Conservation (phyloP, 2,888 invertebrate genomes). For the Smittia aterrima region DNA sequence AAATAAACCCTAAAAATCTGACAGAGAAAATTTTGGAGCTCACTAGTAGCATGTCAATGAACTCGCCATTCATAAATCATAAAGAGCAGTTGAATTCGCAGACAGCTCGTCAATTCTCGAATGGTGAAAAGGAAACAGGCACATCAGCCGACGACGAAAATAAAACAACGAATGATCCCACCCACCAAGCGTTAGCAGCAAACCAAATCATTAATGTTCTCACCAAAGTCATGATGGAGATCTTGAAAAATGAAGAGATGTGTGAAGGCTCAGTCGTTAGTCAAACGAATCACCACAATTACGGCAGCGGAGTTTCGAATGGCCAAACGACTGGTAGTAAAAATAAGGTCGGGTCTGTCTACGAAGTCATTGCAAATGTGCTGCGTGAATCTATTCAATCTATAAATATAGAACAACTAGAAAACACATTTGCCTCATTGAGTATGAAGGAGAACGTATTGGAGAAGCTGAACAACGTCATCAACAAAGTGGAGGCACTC, state of each 20-base stretch:
- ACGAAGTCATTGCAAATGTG: constrained; percentile 36
- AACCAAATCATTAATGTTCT: constrained; percentile 36
- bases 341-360: constrained; percentile 26
- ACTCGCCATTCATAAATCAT: background rate
- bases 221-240: constrained; percentile 41
- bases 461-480: constrained; percentile 32
- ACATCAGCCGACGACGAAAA: background rate
- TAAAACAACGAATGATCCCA: background rate
- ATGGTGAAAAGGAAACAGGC: background rate
- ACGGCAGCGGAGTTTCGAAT: background rate
- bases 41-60: constrained; percentile 22
- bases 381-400: constrained; percentile 17
- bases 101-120: constrained; percentile 5
- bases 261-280: constrained; percentile 16
- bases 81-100: background rate
- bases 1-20: constrained; percentile 16
- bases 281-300: background rate
- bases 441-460: constrained; percentile 27
- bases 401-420: constrained; percentile 32
- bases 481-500: constrained; percentile 31
- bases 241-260: constrained; percentile 30
- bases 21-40: constrained; percentile 20
- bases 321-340: constrained; percentile 6
- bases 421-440: constrained; percentile 26
- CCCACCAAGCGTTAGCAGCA: background rate